Base-by-base conservation (phyloP, 2,888 invertebrate species). In the Latrodectus hesperus region DNA sequence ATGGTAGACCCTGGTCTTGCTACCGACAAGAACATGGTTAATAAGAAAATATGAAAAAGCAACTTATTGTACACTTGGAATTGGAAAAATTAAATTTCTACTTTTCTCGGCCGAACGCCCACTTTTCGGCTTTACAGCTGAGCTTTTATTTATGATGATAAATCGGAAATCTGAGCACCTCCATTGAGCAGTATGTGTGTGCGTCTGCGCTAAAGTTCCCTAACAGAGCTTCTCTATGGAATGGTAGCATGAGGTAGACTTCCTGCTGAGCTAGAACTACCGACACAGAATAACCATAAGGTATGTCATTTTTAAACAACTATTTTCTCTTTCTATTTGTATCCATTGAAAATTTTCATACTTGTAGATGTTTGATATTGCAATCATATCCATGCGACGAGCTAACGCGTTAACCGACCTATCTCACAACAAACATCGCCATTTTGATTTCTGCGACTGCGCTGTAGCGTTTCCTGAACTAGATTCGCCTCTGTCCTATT, bases 381-480 rank as follows among this genome's bases (percentile, higher is more conserved):
- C n/a, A 64, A 82, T 75, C 51, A 51, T 11, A n/a, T 68, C 75
- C 38, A 55, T 55, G 51, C 49, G n/a, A 55, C 12, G 68, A 12
- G 65, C 14, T 26, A 73, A 26, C 72, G 16, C 49, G 16, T 17
- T 52, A 68, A 49, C 64, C 67, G 17, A 49, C 17, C 55, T 68
- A 26, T 22, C 26, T 26, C 51, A 60, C 74, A 51, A 51, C 74
- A 64, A 12, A 17, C 11, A 81, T 76, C 85, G 89, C 89, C 89
- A 89, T 89, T 85, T 89, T 89, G 84, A 38, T 88, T 88, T 76
- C 88, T 88, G 89, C 89, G 89, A 86, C 89, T 89, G 89, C 89
- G 89, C 89, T 74, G 89, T 89, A 89, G 80, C n/a, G 65, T 26
- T 81, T 80, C n/a, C 51, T 81, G 75, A 80, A 53, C 52, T 65